A percentile compares a stretch with the other conserved stretches of the same genome.
Evolutionary conservation across 1,140 invertebrate genomes (phyloP).

Genomic region (Drosophila jambulina): DNA sequence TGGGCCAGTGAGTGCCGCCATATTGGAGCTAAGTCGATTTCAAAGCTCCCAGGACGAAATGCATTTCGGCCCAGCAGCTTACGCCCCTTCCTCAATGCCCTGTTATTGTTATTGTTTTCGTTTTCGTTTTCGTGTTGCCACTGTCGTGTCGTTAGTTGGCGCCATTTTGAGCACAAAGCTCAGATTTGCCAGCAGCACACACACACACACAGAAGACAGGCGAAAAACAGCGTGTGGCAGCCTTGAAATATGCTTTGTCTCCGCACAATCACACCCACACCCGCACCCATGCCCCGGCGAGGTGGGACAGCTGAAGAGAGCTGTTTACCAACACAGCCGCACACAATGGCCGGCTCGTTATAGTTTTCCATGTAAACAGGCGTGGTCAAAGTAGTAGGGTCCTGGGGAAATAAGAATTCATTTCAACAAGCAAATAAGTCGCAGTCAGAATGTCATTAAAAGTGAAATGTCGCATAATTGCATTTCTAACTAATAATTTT

Average conservation of each 20-base stretch:
- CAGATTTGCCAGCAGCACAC: conserved; percentile 66
- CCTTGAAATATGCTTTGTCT: conserved; percentile 72
- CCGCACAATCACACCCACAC: conserved; percentile 12
- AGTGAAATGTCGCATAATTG: neutral
- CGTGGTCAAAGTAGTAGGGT: conserved; percentile 4
- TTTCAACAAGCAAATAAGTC: neutral
- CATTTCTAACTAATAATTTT: too few relatives aligned
- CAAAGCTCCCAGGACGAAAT: neutral
- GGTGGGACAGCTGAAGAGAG: conserved; percentile 28
- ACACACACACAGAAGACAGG: conserved; percentile 12
- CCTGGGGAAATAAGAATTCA: neutral
- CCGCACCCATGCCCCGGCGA: neutral
- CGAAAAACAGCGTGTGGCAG: conserved; percentile 49
- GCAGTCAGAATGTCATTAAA: too few relatives aligned
- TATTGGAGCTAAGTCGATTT: conserved; percentile 22
- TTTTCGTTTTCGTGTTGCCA: conserved; percentile 17
- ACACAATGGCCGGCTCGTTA: conserved; percentile 47
- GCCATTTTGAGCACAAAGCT: conserved; percentile 66
- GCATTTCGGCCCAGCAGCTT: conserved; percentile 38
- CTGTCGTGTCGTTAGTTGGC: conserved; percentile 63
- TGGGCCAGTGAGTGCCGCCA: conserved; percentile 23
- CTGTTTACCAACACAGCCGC: conserved; percentile 25
- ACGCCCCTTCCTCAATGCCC: conserved; percentile 12
- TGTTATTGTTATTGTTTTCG: conserved; percentile 44
- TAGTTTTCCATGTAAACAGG: conserved; percentile 41